These are phyloP conservation scores for Anagrus nilaparvatae DNA, from an alignment of 1,140 invertebrate genomes.

Conservation along the genomic window DNA sequence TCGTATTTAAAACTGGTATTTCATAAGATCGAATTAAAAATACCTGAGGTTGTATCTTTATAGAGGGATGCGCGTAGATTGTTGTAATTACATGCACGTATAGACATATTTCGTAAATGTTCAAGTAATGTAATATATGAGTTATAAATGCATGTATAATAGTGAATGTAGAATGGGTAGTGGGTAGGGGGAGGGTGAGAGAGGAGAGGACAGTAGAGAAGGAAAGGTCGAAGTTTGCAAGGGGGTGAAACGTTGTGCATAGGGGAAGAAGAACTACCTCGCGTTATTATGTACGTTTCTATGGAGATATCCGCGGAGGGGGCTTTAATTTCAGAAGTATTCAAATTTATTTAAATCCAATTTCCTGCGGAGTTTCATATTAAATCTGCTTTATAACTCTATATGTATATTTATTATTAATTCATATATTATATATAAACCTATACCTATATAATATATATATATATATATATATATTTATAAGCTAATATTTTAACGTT, in stretches of 20 bases:
- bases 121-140: conserved; percentile 19
- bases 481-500: background rate
- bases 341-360: conserved; percentile 41
- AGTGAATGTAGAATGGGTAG: background rate
- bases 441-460: no score
- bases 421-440: conserved; percentile 6
- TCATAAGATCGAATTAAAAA: no score
- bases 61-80: no score
- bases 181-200: conserved; percentile 3
- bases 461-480: conserved; percentile 5
- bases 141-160: background rate
- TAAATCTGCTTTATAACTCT: conserved; percentile 25
- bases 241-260: no score
- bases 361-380: conserved; percentile 34
- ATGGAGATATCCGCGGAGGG: conserved; percentile 37
- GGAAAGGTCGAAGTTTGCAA: conserved; percentile 7
- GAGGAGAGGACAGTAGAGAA: conserved; percentile 17
- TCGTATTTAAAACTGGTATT: no score
- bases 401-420: conserved; percentile 8
- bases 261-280: conserved; percentile 18
- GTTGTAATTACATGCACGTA: no score
- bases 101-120: no score
- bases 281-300: conserved; percentile 37
- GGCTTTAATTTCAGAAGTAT: conserved; percentile 41
- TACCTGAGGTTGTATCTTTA: no score